A percentile compares a stretch with the other conserved stretches of the same genome.
These are phyloP conservation scores for Eulemur coronatus DNA, from an alignment of 2,797 vertebrate genomes.

Conservation along the genomic window DNA sequence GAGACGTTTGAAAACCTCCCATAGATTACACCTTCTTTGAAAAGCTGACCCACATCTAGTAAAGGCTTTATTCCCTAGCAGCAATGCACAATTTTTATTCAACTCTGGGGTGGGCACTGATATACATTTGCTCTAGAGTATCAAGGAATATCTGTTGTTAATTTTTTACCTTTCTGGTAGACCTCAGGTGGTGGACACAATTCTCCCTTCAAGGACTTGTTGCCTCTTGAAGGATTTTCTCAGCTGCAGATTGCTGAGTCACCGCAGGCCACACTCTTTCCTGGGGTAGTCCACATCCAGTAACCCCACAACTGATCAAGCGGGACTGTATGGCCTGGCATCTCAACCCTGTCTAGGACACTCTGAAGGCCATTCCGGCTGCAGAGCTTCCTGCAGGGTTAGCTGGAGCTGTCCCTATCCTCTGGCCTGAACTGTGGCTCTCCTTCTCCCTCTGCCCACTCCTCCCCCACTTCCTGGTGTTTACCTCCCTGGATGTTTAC, in stretches of 20 bases:
- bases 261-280: neutral
- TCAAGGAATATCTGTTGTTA: neutral
- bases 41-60: neutral
- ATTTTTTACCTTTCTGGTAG: neutral
- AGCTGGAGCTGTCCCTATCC: neutral
- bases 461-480: neutral
- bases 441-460: neutral
- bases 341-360: neutral
- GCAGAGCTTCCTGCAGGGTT: rapidly evolving
- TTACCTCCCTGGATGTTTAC: neutral
- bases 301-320: neutral
- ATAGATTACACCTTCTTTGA: neutral
- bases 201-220: neutral
- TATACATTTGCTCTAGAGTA: neutral
- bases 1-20: neutral
- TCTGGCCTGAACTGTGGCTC: neutral
- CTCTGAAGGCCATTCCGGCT: neutral
- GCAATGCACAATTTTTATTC: neutral
- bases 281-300: neutral
- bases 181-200: neutral
- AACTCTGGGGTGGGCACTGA: neutral
- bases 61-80: neutral
- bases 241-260: neutral
- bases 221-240: neutral
- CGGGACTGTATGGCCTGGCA: rapidly evolving